Base-by-base conservation (phyloP, 2,113 vertebrate genomes). In the Verasper variegatus region DNA sequence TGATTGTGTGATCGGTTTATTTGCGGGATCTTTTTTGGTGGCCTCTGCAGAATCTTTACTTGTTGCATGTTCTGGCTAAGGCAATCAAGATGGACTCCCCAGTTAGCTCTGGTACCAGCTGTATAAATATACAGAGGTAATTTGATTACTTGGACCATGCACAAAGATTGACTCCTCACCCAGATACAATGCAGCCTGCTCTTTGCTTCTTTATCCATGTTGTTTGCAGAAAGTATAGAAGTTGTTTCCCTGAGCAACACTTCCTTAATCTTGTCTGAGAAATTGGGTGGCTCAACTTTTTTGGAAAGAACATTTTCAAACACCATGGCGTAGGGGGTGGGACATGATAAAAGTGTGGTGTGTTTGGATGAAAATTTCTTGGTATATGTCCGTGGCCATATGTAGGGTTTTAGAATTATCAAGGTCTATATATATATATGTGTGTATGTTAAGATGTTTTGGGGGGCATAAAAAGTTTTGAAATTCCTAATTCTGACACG, bases 141-240 rank as follows among this genome's bases (percentile, higher is more conserved):
- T 21, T 66, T n/a, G 37, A 63, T 68, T 80, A 57, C 31, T 60
- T 60, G 23, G 47, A 64, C 17, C 5, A 37, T 27, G 40, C n/a
- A 27, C 51, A 63, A 13, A 69, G 14, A 40, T 17, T 10, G 26
- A 37, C 23, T 68, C 23, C 20, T 21, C 12, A 37, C 3, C 1
- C 47, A 51, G 47, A 20, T 51, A 51, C 47, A 51, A 51, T 7
- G 7, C 47, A 17, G 47, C 20, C 47, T 15, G 17, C 47, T 49
- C 12, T 18, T 17, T 49, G 47, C 47, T 42, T 42, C 12, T 42
- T 42, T 13, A 42, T 42, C 12, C 40, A 42, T 42, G 40, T 68
- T 57, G 40, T 68, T 57, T 68, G 8, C 15, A n/a, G 12, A 31
- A 63, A 47, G 37, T 31, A 26, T 31, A 26, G 3, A 58, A 60